Evolutionary conservation across 2,797 vertebrate genomes (phyloP), one percentile per base, ranked within the genome.

Genomic region (Lepus oiostolus): DNA sequence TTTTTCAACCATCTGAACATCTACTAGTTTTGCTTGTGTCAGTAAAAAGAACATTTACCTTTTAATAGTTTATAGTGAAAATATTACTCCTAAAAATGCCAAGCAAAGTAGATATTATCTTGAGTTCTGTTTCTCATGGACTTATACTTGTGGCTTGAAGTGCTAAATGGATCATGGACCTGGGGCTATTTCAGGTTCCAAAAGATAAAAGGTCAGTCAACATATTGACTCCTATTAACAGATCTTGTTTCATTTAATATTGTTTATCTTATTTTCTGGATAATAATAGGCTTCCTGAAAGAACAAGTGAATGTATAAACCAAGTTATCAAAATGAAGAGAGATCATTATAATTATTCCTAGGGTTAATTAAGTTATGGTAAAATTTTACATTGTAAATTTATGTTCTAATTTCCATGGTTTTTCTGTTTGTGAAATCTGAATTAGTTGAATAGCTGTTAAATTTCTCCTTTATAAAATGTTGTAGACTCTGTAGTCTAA

Each of bases 381-480:
- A 86, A 75, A 16, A 58, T 58, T 58, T 58, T 54, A 54, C 1
- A 14, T 77, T 54, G 28, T 85, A 84, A 95, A 85, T 71, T 38
- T 80, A 9, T 60, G 76, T 50, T 54, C 17, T 70, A 86, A 91
- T 35, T 85, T 19, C 16, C 21, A 35, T 47, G 12, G 11, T 62
- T 88, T 91, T 77, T 50, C 13, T 80, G 9, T 58, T 88, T 50
- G 50, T 86, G n/a, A 70, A 74, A 93, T 91, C 22, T 58, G 70
- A 92, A 62, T 62, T 22, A 21, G 83, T 16, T 84, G 13, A 70
- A 87, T 76, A 30, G 42, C 74, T 87, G 21, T 8, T 80, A 90
- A 60, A 60, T 80, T 70, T 74, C 12, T 16, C 30, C 22, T 86
- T 96, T 79, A 47, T 30, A 75, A n/a, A 30, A 16, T 63, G 24